These are phyloP conservation scores for Pollenia labialis DNA, from an alignment of 2,888 invertebrate species.

Conservation along the genomic window DNA sequence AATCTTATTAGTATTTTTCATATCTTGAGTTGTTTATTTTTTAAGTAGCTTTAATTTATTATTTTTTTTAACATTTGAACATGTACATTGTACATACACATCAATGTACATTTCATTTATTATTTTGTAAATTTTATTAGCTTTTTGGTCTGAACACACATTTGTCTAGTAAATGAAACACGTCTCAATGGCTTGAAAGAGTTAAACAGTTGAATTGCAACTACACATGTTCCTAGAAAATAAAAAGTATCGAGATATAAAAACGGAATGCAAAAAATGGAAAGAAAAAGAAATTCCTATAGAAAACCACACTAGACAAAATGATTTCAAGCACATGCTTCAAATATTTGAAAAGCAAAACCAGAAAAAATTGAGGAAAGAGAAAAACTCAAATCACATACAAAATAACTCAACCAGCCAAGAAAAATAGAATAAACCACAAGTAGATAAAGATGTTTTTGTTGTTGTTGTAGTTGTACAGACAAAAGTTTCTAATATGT, in stretches of 20 bases:
- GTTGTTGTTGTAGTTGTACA: not conserved
- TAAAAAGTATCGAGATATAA: constrained; percentile 4
- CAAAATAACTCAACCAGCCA: constrained; percentile 17
- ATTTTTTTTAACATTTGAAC: not conserved
- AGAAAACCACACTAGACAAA: constrained; percentile 53
- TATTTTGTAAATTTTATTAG: not conserved
- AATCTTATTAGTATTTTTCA: too few species aligned
- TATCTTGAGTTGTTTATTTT: not conserved
- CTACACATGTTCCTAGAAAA: not conserved
- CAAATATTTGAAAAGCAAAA: constrained; percentile 27
- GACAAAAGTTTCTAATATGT: constrained; percentile 7
- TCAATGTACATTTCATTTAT: constrained; percentile 10
- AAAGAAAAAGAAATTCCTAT: not conserved
- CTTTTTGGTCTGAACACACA: constrained; percentile 25
- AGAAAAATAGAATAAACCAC: constrained; percentile 15
- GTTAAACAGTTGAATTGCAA: constrained; percentile 56
- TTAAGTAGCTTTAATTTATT: not conserved
- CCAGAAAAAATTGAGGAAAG: not conserved
- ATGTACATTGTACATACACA: too few species aligned
- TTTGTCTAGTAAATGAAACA: constrained; percentile 51
- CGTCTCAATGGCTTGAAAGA: constrained; percentile 42
- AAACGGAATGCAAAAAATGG: constrained; percentile 6
- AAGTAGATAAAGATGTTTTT: constrained; percentile 24
- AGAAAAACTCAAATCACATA: constrained; percentile 24
- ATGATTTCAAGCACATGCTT: constrained; percentile 60